Base-by-base conservation (phyloP, 2,113 vertebrate genomes). In the Myotis davidii region DNA sequence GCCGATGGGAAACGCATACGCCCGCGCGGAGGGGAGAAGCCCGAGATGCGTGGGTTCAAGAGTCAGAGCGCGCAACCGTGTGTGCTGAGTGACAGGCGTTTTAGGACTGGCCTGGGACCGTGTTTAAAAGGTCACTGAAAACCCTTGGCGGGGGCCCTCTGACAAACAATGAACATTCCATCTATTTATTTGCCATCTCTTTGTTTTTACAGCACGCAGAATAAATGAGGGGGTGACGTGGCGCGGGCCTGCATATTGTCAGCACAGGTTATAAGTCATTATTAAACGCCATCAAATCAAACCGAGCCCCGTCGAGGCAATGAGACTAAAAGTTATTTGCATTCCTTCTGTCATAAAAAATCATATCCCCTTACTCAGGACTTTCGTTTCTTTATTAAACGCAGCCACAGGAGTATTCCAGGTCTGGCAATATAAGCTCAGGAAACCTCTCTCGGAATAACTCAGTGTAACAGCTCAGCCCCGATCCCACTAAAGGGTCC, bases 201-300 rank as follows among this genome's bases (percentile, higher is more conserved):
- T 99, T 99, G 99, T 99, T 99, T 99, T 99, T 99, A 99, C 98
- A 99, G 99, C 98, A 96, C 98, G 98, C 98, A 98, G 99, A 99
- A 99, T 99, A 99, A 99, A 99, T 99, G 99, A 99, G 98, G 99
- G 97, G 99, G 98, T 99, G 99, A 99, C 99, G 98, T 99, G 98
- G 98, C 96, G 96, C 95, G 96, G 98, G 99, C 98, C 99, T 99
- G 99, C 98, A 98, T 98, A 99, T 98, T 99, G 99, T 99, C 99
- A 99, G 98, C 99, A 99, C 99, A 99, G 99, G 99, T 99, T 99
- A 99, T 99, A 99, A 99, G 99, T 99, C 99, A 99, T 98, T 98
- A 99, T 99, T 99, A 99, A 98, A 98, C 98, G 98, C 98, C 99
- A 98, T 98, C 98, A 99, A 99, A 99, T 98, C 98, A 99, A 98